phyloP scores from a whole-genome alignment of 2,888 invertebrate species.

The Gymnoscelis rufifasciata region DNA sequence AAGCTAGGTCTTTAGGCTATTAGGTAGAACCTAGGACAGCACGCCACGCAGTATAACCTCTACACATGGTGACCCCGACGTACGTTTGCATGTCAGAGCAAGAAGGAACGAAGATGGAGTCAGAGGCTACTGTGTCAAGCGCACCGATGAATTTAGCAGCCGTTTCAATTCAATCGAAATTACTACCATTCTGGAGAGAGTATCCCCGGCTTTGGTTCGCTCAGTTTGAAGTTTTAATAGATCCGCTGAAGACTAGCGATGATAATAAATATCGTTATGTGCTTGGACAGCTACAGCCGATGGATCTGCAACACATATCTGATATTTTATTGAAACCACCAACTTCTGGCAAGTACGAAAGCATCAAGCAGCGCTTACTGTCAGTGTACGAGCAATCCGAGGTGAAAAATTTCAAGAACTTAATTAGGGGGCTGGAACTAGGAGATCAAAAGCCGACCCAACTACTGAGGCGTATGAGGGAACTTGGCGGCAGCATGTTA shows the following conservation, averaged over 20 bases:
- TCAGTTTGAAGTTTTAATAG: background rate
- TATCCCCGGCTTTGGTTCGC: background rate
- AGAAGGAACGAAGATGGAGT: too few species aligned
- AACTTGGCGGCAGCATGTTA: constrained; percentile 10
- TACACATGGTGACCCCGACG: too few species aligned
- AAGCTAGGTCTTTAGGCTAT: too few species aligned
- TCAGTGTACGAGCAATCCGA: background rate
- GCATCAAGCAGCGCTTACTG: background rate
- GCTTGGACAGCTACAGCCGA: background rate
- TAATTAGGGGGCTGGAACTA: constrained; percentile 14
- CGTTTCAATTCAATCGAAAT: background rate
- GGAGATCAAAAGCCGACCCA: constrained; percentile 22
- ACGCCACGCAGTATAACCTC: too few species aligned
- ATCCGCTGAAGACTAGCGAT: background rate
- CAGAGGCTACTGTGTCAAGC: too few species aligned
- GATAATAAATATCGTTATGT: background rate
- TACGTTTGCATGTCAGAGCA: too few species aligned
- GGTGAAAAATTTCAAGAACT: constrained; percentile 15
- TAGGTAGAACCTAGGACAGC: too few species aligned
- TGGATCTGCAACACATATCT: background rate
- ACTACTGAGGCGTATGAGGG: constrained; percentile 20
- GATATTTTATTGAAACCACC: background rate
- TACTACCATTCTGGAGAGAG: background rate
- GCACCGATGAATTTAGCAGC: too few species aligned
- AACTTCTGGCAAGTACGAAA: background rate